Evolutionary conservation across 2,113 vertebrate genomes (phyloP).

Genomic region (Meleagris gallopavo): DNA sequence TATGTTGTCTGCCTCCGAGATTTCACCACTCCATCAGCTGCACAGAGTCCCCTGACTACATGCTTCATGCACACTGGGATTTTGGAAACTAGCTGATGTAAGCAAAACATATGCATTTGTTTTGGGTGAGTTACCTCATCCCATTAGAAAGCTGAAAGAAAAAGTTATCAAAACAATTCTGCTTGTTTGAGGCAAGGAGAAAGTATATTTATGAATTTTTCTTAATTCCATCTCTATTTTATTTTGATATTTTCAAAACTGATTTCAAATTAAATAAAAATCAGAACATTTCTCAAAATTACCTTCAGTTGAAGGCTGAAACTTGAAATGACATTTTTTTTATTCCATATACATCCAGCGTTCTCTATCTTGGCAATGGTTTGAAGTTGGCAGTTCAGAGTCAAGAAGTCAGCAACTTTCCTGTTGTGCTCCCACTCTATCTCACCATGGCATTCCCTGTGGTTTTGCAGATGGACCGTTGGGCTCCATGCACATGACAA

Average conservation of each 20-base stretch:
- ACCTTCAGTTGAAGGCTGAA: background rate
- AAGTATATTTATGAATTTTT: background rate
- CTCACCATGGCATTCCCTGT: background rate
- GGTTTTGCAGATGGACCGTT: background rate
- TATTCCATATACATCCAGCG: background rate
- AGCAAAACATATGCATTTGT: background rate
- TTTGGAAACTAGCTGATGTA: background rate
- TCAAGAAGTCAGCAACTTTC: background rate
- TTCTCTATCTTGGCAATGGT: background rate
- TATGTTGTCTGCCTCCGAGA: background rate
- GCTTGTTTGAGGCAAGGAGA: background rate
- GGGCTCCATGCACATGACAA: background rate
- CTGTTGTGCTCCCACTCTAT: background rate
- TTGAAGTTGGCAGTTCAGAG: background rate
- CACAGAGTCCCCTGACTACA: fast-evolving
- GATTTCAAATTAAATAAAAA: background rate
- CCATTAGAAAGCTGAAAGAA: background rate
- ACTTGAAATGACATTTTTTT: background rate
- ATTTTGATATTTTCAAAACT: background rate
- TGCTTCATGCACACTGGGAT: background rate
- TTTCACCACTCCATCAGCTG: background rate
- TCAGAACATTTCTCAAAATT: background rate
- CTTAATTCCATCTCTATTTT: background rate
- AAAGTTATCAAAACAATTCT: background rate
- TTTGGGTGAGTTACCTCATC: background rate